Evolutionary conservation across 2,113 vertebrate species (phyloP).

Genomic region (Morone chrysops): DNA sequence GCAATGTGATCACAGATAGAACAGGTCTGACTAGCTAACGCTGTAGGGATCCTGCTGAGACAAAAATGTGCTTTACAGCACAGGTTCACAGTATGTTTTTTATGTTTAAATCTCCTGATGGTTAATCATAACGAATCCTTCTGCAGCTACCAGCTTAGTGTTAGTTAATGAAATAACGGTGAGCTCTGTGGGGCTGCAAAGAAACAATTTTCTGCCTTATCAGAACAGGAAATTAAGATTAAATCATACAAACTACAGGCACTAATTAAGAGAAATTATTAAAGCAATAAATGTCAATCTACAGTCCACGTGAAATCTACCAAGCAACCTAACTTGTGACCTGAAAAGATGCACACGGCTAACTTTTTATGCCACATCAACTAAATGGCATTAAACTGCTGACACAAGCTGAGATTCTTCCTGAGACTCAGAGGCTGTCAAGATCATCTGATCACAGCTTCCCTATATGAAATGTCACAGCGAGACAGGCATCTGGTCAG

Average conservation of each 20-base stretch:
- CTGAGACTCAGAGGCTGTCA: not conserved
- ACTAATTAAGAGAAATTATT: not conserved
- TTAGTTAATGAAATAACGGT: slow-evolving; percentile 1
- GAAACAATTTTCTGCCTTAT: not conserved
- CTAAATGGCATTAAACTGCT: not conserved
- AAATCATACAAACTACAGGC: not conserved
- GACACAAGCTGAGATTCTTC: not conserved
- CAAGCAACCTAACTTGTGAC: not conserved
- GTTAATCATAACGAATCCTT: slow-evolving; percentile 20
- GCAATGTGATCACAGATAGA: not conserved
- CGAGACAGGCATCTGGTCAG: not conserved
- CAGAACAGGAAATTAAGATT: slow-evolving; percentile 1
- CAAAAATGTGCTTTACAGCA: not conserved
- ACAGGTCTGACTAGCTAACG: not conserved
- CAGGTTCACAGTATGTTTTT: not conserved
- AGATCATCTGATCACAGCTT: not conserved
- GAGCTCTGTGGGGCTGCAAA: not conserved
- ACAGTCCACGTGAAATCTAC: not conserved
- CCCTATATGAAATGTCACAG: not conserved
- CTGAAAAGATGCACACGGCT: not conserved
- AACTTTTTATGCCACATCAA: not conserved
- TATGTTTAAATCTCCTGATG: slow-evolving; percentile 18
- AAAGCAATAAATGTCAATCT: not conserved
- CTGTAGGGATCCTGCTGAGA: not conserved
- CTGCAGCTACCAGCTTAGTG: not conserved